Percentiles rank a stretch among this genome's conserved stretches.
Evolutionary conservation across 2,113 vertebrate species (phyloP).

Genomic region (Rhinolophus ferrumequinum): DNA sequence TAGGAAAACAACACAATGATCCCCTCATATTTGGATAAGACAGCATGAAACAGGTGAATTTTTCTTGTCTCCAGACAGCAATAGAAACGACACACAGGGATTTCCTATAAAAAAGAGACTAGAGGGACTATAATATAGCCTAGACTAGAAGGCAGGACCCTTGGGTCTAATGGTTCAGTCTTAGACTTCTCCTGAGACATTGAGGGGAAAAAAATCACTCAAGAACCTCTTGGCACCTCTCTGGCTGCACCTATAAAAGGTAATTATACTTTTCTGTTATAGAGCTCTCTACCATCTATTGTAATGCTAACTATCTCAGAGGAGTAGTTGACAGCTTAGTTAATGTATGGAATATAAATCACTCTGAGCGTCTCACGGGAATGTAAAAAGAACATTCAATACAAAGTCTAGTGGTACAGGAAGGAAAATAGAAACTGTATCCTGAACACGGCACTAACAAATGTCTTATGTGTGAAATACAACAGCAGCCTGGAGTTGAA

Average conservation of each 20-base stretch:
- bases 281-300: conserved; percentile 4
- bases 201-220: neutral
- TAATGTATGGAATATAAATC: conserved; percentile 50
- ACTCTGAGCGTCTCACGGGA: conserved; percentile 34
- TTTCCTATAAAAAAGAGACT: conserved; percentile 49
- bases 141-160: neutral
- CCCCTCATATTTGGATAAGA: neutral
- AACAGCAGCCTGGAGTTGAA: neutral
- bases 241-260: neutral
- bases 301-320: conserved; percentile 42
- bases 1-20: neutral
- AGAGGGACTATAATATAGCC: neutral
- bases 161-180: neutral
- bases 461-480: neutral
- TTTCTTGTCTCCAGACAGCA: conserved; percentile 8
- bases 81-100: neutral
- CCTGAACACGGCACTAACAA: neutral
- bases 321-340: conserved; percentile 37
- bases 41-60: neutral
- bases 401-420: neutral
- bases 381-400: conserved; percentile 50
- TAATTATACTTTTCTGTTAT: conserved; percentile 49
- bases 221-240: neutral
- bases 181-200: neutral
- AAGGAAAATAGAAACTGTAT: conserved; percentile 41